Conservation (phyloP, 2,888 invertebrate species). For the Lordiphosa andalusiaca region DNA sequence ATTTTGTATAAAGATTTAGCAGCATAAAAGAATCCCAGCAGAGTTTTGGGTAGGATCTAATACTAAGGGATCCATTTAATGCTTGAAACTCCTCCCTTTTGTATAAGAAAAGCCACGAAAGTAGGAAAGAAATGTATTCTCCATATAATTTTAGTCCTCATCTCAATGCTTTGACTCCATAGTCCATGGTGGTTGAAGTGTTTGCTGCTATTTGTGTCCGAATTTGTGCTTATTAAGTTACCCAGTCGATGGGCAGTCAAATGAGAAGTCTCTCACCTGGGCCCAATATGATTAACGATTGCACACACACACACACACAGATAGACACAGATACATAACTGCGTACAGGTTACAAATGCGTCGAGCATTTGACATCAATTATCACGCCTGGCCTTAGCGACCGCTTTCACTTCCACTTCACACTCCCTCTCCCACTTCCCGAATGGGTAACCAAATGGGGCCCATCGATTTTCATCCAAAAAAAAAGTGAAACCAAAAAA, state of each 20-base stretch:
- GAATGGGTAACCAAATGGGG: no score
- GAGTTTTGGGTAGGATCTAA: no score
- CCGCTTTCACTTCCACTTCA: not conserved
- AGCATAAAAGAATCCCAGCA: no score
- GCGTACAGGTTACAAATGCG: constrained; percentile 34
- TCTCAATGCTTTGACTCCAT: not conserved
- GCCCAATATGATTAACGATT: constrained; percentile 59
- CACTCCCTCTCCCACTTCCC: not conserved
- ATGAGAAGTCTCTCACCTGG: constrained; percentile 34
- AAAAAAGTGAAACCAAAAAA: constrained; percentile 30
- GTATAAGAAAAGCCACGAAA: no score
- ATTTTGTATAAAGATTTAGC: no score
- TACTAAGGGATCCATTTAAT: no score
- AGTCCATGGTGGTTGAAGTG: constrained; percentile 6
- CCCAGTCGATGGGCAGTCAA: constrained; percentile 30
- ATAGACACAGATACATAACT: no score
- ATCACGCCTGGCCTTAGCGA: constrained; percentile 54
- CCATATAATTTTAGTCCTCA: no score
- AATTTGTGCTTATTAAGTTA: constrained; percentile 47
- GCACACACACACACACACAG: constrained; percentile 30
- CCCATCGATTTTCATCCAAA: constrained; percentile 39
- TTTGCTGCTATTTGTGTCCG: constrained; percentile 26
- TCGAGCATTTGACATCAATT: constrained; percentile 70
- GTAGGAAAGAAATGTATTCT: no score
- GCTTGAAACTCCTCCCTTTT: no score